Evolutionary conservation across 1,140 invertebrate species (phyloP), one percentile per base, ranked within the genome.

Genomic region (Zophobas morio): DNA sequence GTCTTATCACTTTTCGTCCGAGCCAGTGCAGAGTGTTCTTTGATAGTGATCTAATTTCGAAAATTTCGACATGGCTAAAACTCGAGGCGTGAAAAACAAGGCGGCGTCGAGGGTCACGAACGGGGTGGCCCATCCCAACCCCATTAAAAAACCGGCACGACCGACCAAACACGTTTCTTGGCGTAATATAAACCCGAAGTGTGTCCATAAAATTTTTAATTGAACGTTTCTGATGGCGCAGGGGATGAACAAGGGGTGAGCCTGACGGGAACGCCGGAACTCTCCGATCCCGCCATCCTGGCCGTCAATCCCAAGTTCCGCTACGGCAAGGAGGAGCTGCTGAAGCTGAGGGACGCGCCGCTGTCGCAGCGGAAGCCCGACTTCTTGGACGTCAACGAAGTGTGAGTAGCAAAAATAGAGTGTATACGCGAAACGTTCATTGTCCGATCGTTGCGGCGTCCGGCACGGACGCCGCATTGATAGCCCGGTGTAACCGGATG

Each of bases 271-370:
- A 49, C 40, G 33, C 8, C 60, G 4, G 80, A 83, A 54, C 77
- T 83, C 39, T 73, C 76, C 8, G 84, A 85, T 79, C 84, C 83
- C 6, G 84, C 84, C 1, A 85, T 85, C 63, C 46, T 85, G 77
- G 63, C 54, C 32, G 81, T 83, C 32, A 76, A 42, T 4, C 47
- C 60, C 6, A 80, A 76, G 66, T 82, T 81, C 40, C 78, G 77
- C 3, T 85, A 85, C 74, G 78, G 76, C 4, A 81, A 94, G 56
- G 92, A 95, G 4, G 93, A 96, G 81, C 87, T 97, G 1, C 88
- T 96, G 80, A 89, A 91, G 79, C 87, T 97, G 35, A 92, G 94
- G 80, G 89, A 92, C 81, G 90, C 93, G 79, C 92, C 93, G 3
- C 88, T 91, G 1, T 95, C 94, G 0, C 90, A 91, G 77, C 88